A percentile compares a stretch with the other conserved stretches of the same genome.
These are phyloP conservation scores for Phallusia fumigata DNA, from an alignment of 23 tunicate genomes.

Conservation along the genomic window DNA sequence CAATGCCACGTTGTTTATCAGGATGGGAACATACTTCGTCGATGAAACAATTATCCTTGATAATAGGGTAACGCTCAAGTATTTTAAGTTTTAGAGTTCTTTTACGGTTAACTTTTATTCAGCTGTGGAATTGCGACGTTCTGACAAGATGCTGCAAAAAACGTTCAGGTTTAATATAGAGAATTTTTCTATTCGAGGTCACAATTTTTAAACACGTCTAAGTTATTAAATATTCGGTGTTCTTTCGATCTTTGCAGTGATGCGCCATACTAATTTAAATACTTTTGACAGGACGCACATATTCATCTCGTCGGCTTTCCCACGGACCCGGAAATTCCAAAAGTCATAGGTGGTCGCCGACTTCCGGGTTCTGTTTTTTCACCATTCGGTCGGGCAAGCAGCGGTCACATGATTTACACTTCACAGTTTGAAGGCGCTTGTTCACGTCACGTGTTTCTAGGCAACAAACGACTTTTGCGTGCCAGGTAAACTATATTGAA, in stretches of 20 bases:
- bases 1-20: constrained; percentile 29
- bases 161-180: too few relatives aligned
- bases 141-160: too few relatives aligned
- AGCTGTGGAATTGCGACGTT: too few relatives aligned
- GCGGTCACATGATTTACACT: background rate
- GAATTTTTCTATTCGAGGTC: too few relatives aligned
- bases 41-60: constrained; percentile 9
- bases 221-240: too few relatives aligned
- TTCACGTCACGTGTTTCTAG: constrained; percentile 16
- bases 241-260: too few relatives aligned
- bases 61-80: constrained; percentile 15
- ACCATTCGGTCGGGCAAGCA: background rate
- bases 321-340: background rate
- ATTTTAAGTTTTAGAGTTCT: too few relatives aligned
- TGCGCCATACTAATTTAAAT: too few relatives aligned
- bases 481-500: too few relatives aligned
- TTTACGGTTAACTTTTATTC: too few relatives aligned
- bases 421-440: constrained; percentile 9
- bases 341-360: background rate
- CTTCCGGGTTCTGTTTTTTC: constrained; percentile 7
- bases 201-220: too few relatives aligned
- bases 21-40: constrained; percentile 20
- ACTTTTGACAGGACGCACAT: background rate
- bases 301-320: constrained; percentile 3
- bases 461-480: constrained; percentile 18